Conservation (phyloP, 1,140 invertebrate species). For the Bathynomus jamesi region DNA sequence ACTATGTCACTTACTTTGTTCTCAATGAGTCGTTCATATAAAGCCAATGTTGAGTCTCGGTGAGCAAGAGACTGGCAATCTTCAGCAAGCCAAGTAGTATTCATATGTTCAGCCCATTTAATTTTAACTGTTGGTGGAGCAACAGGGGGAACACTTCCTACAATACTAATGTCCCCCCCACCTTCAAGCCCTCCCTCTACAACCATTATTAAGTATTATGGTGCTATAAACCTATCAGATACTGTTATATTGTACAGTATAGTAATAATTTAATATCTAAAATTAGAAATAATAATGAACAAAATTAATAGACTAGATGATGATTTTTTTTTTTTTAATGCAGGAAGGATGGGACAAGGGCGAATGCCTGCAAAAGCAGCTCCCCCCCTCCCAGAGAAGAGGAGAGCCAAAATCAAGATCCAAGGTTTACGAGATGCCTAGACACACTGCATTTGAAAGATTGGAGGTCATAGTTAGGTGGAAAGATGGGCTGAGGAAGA, state of each 20-base stretch:
- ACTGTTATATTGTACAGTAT: neutral
- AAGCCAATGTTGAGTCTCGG: slow-evolving; percentile 47
- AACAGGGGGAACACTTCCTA: slow-evolving; percentile 27
- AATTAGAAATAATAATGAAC: neutral
- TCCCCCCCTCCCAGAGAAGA: too few relatives aligned
- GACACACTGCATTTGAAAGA: too few relatives aligned
- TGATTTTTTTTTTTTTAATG: too few relatives aligned
- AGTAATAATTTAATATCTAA: neutral
- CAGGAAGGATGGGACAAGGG: too few relatives aligned
- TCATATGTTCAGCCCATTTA: slow-evolving; percentile 53
- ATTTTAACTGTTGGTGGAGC: slow-evolving; percentile 39
- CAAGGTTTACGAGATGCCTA: too few relatives aligned
- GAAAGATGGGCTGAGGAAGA: too few relatives aligned
- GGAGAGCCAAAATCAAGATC: too few relatives aligned
- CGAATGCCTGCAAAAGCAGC: too few relatives aligned
- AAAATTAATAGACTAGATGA: slow-evolving; percentile 3
- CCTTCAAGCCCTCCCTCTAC: too few relatives aligned
- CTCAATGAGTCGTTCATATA: slow-evolving; percentile 47
- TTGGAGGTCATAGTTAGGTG: too few relatives aligned
- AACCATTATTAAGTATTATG: too few relatives aligned
- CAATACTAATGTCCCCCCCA: slow-evolving; percentile 19
- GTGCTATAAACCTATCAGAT: too few relatives aligned
- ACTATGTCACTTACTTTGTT: slow-evolving; percentile 26
- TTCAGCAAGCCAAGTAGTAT: slow-evolving; percentile 52
- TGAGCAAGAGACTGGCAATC: slow-evolving; percentile 51